Percentiles rank a stretch among this genome's conserved stretches.
These are phyloP conservation scores for Drosophila kambysellisi DNA, from an alignment of 2,888 invertebrate species.

Conservation along the genomic window DNA sequence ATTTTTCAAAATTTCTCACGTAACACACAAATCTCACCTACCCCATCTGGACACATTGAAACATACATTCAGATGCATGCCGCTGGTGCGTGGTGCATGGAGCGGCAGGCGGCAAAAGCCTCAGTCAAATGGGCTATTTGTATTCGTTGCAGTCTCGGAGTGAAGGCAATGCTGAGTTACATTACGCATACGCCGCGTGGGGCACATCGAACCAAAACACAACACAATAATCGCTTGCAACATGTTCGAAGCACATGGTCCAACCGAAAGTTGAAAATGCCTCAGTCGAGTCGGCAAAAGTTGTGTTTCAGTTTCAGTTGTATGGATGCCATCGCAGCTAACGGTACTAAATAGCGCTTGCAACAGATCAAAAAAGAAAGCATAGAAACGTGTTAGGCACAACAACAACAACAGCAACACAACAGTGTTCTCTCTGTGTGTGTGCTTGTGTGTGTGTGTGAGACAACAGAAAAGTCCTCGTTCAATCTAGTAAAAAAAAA, in stretches of 20 bases:
- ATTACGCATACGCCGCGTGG: slow-evolving; percentile 48
- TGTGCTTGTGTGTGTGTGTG: slow-evolving; percentile 17
- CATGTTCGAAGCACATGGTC: slow-evolving; percentile 70
- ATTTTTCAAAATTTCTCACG: slow-evolving; percentile 51
- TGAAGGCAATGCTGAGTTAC: slow-evolving; percentile 23
- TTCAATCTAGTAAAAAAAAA: slow-evolving; percentile 39
- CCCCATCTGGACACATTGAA: neutral
- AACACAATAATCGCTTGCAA: slow-evolving; percentile 59
- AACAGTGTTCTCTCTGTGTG: slow-evolving; percentile 17
- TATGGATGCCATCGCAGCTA: slow-evolving; percentile 71
- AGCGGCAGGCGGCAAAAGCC: neutral
- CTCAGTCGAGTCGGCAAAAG: slow-evolving; percentile 35
- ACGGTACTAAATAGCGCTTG: slow-evolving; percentile 66
- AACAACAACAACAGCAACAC: slow-evolving; percentile 43
- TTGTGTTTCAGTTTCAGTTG: slow-evolving; percentile 63
- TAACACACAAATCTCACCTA: slow-evolving; percentile 26
- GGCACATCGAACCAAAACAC: slow-evolving; percentile 68
- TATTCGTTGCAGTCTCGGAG: slow-evolving; percentile 43
- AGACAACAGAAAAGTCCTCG: slow-evolving; percentile 44
- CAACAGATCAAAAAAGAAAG: slow-evolving; percentile 8
- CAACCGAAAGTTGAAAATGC: slow-evolving; percentile 30
- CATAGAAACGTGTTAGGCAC: slow-evolving; percentile 41
- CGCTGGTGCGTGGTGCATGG: neutral
- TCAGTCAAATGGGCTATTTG: slow-evolving; percentile 40
- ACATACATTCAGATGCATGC: slow-evolving; percentile 7